These are phyloP conservation scores for Chymomyza fuscimana DNA, from an alignment of 2,888 invertebrate genomes.

Conservation along the genomic window DNA sequence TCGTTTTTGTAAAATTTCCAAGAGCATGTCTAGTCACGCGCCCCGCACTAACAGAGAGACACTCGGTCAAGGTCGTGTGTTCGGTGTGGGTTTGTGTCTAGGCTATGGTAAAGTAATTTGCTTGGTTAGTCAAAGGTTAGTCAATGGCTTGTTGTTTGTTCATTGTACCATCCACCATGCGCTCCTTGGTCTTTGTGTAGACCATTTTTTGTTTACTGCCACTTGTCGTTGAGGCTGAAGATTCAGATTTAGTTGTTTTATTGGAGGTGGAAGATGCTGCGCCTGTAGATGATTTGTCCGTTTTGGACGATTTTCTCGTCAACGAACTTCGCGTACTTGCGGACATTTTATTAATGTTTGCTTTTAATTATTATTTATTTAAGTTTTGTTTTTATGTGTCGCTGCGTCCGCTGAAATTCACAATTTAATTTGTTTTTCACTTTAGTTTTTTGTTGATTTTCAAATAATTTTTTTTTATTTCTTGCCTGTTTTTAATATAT, in stretches of 20 bases:
- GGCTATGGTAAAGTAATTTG: conserved; percentile 3
- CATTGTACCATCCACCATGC: conserved; percentile 74
- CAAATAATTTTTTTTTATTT: conserved; percentile 30
- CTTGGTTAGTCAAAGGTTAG: conserved; percentile 1
- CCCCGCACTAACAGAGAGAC: background rate
- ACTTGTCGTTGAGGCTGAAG: conserved; percentile 37
- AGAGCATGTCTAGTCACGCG: background rate
- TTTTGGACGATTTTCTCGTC: conserved; percentile 67
- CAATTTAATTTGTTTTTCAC: conserved; percentile 44
- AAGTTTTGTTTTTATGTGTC: conserved; percentile 30
- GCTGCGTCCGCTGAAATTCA: conserved; percentile 32
- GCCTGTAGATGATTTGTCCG: conserved; percentile 49
- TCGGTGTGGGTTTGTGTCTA: background rate
- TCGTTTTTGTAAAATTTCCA: background rate
- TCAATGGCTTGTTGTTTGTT: conserved; percentile 15
- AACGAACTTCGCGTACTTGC: conserved; percentile 67
- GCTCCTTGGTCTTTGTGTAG: conserved; percentile 76
- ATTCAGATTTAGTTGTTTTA: conserved; percentile 25
- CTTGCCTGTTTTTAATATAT: conserved; percentile 40
- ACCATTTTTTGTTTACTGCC: conserved; percentile 75
- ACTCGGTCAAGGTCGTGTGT: conserved; percentile 36
- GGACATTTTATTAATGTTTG: conserved; percentile 59
- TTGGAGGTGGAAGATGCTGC: background rate
- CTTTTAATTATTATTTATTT: conserved; percentile 35
- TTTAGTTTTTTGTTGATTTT: conserved; percentile 39